Percentiles rank a stretch among this genome's conserved stretches.
These are phyloP conservation scores for Meta bourneti DNA, from an alignment of 2,888 invertebrate species.

Conservation along the genomic window DNA sequence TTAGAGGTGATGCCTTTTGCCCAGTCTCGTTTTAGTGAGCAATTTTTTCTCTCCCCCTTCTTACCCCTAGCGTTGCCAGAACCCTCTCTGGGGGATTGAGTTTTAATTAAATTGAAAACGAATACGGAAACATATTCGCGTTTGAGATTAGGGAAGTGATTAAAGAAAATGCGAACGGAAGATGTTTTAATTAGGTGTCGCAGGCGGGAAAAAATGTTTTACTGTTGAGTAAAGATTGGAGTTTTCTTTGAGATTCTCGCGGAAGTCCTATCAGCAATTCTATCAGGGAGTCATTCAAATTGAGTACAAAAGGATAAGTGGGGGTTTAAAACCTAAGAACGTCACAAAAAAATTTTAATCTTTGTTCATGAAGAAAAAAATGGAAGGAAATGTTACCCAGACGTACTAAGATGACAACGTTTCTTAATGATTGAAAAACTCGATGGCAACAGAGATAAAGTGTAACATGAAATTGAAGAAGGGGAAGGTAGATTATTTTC, in stretches of 20 bases:
- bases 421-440: neutral
- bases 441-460: neutral
- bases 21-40: neutral
- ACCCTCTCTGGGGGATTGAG: constrained; percentile 38
- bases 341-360: neutral
- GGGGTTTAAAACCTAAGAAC: neutral
- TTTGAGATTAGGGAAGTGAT: constrained; percentile 50
- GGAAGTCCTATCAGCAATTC: neutral
- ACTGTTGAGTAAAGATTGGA: neutral
- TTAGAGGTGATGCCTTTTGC: neutral
- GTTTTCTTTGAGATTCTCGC: neutral
- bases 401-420: neutral
- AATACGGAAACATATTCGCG: constrained; percentile 62
- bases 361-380: neutral
- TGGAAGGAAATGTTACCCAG: neutral
- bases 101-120: constrained; percentile 69
- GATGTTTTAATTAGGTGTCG: constrained; percentile 62
- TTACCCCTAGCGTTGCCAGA: neutral
- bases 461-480: neutral
- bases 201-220: neutral
- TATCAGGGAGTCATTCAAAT: neutral
- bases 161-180: constrained; percentile 35
- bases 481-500: neutral
- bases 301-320: neutral
- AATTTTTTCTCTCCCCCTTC: neutral